Evolutionary conservation across 2,113 vertebrate species (phyloP).

Genomic region (Chauna torquata): DNA sequence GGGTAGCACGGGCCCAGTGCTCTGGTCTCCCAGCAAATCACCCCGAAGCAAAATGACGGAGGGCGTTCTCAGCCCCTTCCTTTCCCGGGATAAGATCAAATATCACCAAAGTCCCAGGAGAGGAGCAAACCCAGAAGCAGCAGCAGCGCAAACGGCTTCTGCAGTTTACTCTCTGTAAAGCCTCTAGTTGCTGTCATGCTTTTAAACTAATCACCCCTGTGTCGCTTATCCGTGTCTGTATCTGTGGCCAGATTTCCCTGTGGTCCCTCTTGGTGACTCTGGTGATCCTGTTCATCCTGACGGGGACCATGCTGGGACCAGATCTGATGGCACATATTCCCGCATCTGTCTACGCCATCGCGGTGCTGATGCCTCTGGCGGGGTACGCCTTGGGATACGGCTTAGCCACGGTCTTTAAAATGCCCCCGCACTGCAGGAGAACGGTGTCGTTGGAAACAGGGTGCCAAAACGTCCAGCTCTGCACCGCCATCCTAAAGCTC

Average conservation of each 20-base stretch:
- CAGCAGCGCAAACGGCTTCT: background rate
- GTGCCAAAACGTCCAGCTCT: constrained; percentile 97
- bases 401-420: constrained; percentile 85
- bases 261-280: constrained; percentile 94
- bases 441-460: constrained; percentile 94
- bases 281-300: constrained; percentile 93
- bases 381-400: constrained; percentile 92
- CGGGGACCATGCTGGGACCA: constrained; percentile 92
- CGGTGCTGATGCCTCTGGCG: constrained; percentile 90
- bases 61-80: background rate
- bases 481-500: constrained; percentile 95
- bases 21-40: background rate
- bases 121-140: background rate
- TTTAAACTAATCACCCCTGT: background rate
- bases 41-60: background rate
- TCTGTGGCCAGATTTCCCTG: constrained; percentile 86
- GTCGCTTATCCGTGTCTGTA: background rate
- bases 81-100: background rate
- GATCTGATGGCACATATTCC: constrained; percentile 91
- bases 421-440: constrained; percentile 88
- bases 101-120: background rate
- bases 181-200: background rate
- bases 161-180: background rate
- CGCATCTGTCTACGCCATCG: constrained; percentile 88
- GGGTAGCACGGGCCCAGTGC: background rate